Evolutionary conservation across 2,797 vertebrate genomes (phyloP), one percentile per base, ranked within the genome.

Genomic region (Sebastolobus alascanus): DNA sequence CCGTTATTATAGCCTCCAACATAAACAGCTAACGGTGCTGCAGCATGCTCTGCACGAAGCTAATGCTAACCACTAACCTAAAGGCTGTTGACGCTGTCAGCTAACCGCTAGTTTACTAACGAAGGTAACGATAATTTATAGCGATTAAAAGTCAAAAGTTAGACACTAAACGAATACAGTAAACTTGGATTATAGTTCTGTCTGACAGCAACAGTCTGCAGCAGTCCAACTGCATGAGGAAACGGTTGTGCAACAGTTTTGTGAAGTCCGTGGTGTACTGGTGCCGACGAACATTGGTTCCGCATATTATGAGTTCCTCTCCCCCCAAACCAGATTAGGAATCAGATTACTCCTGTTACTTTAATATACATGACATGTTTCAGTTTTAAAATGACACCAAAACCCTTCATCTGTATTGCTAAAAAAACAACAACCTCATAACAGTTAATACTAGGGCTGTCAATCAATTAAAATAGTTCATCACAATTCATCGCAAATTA

Each of bases 251-350:
- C 87, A 73, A 1, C 90, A 1, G 12, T 63, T n/a, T 31, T 4
- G 4, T 11, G 1, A 6, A 2, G 74, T 84, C 88, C 89, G 87
- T 63, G 11, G 5, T 8, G 52, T 38, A 58, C 4, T 38, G 52
- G 8, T 5, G 1, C 1, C 1, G 1, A 2, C 3, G 0, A 25
- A 74, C 0, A 22, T 63, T 75, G 37, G 90, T 94, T 94, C 93
- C 91, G 86, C 4, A 9, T 18, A 5, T 3, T 1, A 12, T 3
- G 31, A 14, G 20, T 6, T 2, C 9, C 1, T n/a, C 8, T 37
- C 25, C 8, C 14, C 6, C 35, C 35, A 31, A 5, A 37, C 35
- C 7, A 37, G 35, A 8, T 37, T 37, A 37, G 3, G 31, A 50
- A 33, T 40, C 1, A 20, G 10, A 35, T 22, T 8, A 18, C 2